Conservation (phyloP, 37 sponge, comb jelly and placozoan species). For the Spongilla lacustris region DNA sequence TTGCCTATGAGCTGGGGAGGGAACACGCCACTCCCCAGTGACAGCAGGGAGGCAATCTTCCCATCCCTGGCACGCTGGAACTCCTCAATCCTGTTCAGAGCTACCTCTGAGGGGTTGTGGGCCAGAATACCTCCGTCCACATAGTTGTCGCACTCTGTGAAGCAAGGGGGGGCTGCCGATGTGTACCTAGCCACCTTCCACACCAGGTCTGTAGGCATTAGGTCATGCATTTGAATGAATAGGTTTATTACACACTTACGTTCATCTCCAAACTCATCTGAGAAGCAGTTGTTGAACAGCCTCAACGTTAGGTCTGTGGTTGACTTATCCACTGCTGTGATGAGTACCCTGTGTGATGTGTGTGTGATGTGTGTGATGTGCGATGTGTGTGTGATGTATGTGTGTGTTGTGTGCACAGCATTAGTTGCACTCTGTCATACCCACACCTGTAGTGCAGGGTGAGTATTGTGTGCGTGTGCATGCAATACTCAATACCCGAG, state of each 20-base stretch:
- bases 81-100: constrained; percentile 24
- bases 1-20: constrained; percentile 3
- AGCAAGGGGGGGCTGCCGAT: constrained; percentile 24
- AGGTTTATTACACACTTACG: too few species aligned
- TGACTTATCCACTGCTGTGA: constrained; percentile 7
- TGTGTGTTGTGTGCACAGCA: too few species aligned
- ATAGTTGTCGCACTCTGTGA: constrained; percentile 40
- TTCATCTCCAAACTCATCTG: constrained; percentile 1
- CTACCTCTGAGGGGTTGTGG: constrained; percentile 28
- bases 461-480: too few species aligned
- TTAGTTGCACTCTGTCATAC: too few species aligned
- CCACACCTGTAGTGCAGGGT: too few species aligned
- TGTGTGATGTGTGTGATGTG: neutral
- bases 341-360: neutral
- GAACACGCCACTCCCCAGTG: constrained; percentile 41
- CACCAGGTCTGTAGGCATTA: constrained; percentile 5
- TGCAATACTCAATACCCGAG: too few species aligned
- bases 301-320: constrained; percentile 11
- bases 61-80: neutral
- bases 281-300: constrained; percentile 14
- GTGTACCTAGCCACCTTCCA: constrained; percentile 36
- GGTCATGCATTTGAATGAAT: too few species aligned
- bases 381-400: neutral
- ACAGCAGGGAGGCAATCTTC: constrained; percentile 29
- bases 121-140: constrained; percentile 39